These are phyloP conservation scores for Brachionus asplanchnoidis DNA, from an alignment of 1,140 invertebrate genomes.

Conservation along the genomic window DNA sequence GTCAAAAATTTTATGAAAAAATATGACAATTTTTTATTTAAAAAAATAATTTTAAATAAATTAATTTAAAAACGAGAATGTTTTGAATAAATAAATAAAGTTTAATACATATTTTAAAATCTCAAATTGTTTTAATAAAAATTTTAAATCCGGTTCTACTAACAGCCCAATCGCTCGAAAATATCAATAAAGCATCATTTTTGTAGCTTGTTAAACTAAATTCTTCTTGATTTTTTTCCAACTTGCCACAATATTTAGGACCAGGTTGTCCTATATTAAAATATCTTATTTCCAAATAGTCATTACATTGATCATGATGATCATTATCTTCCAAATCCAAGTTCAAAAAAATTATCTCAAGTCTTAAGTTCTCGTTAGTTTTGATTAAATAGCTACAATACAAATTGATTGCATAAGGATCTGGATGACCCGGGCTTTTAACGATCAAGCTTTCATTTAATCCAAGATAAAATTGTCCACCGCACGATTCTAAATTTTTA, in stretches of 20 bases:
- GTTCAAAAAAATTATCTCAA: neutral
- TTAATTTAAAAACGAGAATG: neutral
- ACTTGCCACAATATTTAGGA: conserved; percentile 39
- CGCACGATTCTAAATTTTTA: neutral
- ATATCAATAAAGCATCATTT: conserved; percentile 4
- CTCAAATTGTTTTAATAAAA: neutral
- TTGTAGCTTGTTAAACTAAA: conserved; percentile 12
- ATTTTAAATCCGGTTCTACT: neutral
- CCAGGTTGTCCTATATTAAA: conserved; percentile 38
- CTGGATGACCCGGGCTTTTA: conserved; percentile 26
- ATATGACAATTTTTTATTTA: neutral
- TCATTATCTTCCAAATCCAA: conserved; percentile 36
- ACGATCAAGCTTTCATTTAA: neutral
- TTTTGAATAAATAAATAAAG: neutral
- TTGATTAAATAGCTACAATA: conserved; percentile 39
- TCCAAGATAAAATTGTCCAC: neutral
- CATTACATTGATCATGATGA: conserved; percentile 21
- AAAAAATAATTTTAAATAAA: neutral
- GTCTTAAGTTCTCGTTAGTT: neutral
- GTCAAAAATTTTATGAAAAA: conserved; percentile 14
- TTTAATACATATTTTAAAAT: neutral
- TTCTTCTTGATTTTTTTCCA: neutral
- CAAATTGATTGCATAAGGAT: neutral
- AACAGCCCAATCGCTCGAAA: conserved; percentile 31
- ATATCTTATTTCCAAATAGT: conserved; percentile 39